Evolutionary conservation across 92 coral and sea anemone species (phyloP).

Genomic region (Porites evermanni): DNA sequence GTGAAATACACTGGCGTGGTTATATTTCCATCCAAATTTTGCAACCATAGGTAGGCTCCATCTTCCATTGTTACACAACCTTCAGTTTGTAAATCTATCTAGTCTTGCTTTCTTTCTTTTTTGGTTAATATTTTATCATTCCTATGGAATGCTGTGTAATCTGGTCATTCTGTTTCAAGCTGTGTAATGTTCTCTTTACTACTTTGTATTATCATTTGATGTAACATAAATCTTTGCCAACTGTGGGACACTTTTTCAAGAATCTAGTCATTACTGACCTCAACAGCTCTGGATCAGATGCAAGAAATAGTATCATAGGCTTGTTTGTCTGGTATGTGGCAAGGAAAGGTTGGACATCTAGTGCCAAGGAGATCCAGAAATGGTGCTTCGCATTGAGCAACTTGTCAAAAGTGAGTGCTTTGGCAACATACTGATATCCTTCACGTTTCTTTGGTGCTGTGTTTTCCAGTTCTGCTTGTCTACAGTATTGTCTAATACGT

Average conservation of each 20-base stretch:
- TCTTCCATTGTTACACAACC: not conserved
- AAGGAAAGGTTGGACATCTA: constrained; percentile 82
- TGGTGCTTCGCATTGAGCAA: constrained; percentile 82
- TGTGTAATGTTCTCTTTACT: constrained; percentile 45
- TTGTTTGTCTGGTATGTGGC: constrained; percentile 64
- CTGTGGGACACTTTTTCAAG: constrained; percentile 57
- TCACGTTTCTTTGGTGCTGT: constrained; percentile 85
- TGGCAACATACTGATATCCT: constrained; percentile 63
- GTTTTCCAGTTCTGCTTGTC: constrained; percentile 63
- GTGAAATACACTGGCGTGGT: constrained; percentile 63
- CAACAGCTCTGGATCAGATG: constrained; percentile 73
- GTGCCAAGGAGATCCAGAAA: constrained; percentile 83
- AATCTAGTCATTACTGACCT: constrained; percentile 76
- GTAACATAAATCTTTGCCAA: constrained; percentile 73
- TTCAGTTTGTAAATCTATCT: constrained; percentile 4
- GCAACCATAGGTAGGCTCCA: constrained; percentile 62
- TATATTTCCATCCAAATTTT: constrained; percentile 71
- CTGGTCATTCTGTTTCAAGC: constrained; percentile 54
- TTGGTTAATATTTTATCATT: not conserved
- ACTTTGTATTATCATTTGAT: constrained; percentile 49
- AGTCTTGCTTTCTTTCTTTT: not conserved
- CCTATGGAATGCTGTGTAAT: constrained; percentile 8
- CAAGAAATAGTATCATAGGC: constrained; percentile 77
- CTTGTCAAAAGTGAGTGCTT: constrained; percentile 66
- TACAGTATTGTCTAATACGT: constrained; percentile 69